phyloP scores from a whole-genome alignment of 2,797 vertebrate species.

The Sebastolobus alascanus region DNA sequence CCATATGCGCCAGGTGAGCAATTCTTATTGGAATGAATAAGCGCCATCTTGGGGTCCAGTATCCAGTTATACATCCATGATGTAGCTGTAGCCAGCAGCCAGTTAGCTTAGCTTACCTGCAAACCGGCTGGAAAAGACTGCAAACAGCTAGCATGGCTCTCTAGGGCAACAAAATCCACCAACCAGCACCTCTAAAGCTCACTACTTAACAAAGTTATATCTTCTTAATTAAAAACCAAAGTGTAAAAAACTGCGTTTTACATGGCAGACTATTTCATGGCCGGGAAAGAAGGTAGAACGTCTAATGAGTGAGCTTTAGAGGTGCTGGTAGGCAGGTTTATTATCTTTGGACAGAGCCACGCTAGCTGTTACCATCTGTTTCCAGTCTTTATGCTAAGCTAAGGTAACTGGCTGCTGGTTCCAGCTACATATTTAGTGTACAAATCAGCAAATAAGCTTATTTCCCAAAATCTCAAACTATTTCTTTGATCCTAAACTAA shows the following conservation, averaged over 20 bases:
- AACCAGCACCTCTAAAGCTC: background rate
- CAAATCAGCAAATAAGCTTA: background rate
- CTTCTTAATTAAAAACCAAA: background rate
- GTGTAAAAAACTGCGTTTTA: background rate
- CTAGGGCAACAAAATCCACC: background rate
- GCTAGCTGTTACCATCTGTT: background rate
- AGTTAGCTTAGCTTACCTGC: constrained; percentile 15
- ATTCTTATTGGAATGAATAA: no score
- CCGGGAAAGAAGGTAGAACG: background rate
- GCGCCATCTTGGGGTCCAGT: no score
- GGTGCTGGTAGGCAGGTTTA: background rate
- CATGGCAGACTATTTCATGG: background rate
- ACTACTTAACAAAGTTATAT: background rate
- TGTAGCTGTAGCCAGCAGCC: constrained; percentile 1
- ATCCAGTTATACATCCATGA: background rate
- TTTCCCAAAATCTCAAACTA: constrained; percentile 14
- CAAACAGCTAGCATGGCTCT: background rate
- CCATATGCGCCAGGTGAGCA: no score
- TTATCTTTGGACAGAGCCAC: background rate
- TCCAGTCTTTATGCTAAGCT: constrained; percentile 18
- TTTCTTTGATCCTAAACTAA: constrained; percentile 25
- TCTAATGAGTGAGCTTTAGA: constrained; percentile 8
- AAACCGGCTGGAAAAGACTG: background rate
- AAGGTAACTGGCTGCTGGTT: constrained; percentile 12
- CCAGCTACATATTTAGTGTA: background rate